phyloP scores from a whole-genome alignment of 2,797 vertebrate species.

The Acipenser oxyrinchus region DNA sequence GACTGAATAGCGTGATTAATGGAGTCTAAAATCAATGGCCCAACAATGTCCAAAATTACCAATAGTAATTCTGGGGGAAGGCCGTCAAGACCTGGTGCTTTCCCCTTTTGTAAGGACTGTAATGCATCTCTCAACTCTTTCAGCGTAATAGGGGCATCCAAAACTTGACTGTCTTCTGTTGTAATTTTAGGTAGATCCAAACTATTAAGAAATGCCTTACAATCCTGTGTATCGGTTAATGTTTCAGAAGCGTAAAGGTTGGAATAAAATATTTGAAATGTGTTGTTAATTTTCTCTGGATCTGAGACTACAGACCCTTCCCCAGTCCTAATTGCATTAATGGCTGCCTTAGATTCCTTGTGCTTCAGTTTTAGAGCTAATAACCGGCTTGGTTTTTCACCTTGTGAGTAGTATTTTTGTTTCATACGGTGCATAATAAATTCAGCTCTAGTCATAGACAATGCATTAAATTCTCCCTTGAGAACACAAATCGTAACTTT shows the following conservation, averaged over 20 bases:
- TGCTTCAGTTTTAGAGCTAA: not conserved
- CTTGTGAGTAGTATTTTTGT: not conserved
- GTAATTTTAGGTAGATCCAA: not conserved
- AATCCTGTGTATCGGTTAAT: not conserved
- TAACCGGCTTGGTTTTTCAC: not conserved
- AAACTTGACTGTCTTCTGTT: not conserved
- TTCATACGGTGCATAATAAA: not conserved
- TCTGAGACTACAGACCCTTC: not conserved
- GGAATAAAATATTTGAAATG: too few species aligned
- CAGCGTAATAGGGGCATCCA: not conserved
- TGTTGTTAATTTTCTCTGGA: too few species aligned
- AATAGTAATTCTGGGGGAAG: constrained; percentile 3
- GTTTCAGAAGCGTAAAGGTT: not conserved
- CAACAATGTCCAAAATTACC: not conserved
- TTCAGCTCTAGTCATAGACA: not conserved
- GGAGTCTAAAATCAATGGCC: not conserved
- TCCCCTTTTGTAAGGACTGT: constrained; percentile 1
- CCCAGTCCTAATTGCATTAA: not conserved
- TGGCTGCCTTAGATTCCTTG: not conserved
- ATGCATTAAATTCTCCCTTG: not conserved
- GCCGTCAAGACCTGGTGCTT: not conserved
- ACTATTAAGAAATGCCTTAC: not conserved
- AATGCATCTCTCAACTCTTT: not conserved
- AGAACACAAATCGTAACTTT: too few species aligned
- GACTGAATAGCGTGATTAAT: constrained; percentile 1